These are phyloP conservation scores for Oscheius sp. DNA, from an alignment of 1,140 invertebrate genomes.

Conservation along the genomic window DNA sequence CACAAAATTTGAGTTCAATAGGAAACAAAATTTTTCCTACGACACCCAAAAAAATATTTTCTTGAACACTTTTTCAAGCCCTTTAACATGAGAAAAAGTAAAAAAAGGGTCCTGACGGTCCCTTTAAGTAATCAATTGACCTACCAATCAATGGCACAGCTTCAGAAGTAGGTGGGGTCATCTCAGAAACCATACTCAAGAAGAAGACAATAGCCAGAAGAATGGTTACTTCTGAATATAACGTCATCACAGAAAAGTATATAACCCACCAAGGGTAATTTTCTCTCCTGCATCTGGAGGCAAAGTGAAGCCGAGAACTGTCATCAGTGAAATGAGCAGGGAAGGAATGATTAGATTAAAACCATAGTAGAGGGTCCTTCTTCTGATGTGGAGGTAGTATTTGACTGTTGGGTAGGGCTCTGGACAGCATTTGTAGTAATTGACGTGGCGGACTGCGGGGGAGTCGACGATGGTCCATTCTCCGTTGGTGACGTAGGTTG, in stretches of 20 bases:
- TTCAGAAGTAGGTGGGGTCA: constrained; percentile 93
- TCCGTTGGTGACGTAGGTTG: constrained; percentile 90
- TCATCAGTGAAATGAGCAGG: constrained; percentile 96
- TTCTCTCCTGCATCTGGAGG: constrained; percentile 98
- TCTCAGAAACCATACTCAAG: constrained; percentile 68
- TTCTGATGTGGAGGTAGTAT: constrained; percentile 90
- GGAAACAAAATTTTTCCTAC: no score
- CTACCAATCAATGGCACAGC: constrained; percentile 94
- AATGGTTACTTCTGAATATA: constrained; percentile 78
- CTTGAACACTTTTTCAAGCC: no score
- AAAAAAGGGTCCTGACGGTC: no score
- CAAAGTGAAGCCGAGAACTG: constrained; percentile 91
- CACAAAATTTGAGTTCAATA: no score
- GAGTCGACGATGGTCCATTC: constrained; percentile 97
- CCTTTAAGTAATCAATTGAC: constrained; percentile 24
- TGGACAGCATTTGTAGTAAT: constrained; percentile 63
- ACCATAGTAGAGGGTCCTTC: constrained; percentile 93
- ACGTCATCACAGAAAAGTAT: constrained; percentile 9
- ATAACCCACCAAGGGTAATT: constrained; percentile 80
- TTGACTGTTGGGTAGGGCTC: constrained; percentile 89
- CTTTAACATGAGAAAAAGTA: no score
- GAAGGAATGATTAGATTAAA: constrained; percentile 99
- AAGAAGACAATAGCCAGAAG: constrained; percentile 62
- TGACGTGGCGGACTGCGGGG: constrained; percentile 66
- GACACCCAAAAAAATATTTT: background rate